Percentiles rank a stretch among this genome's conserved stretches.
Evolutionary conservation across 1,140 invertebrate species (phyloP).

Genomic region (Eubasilissa regina): DNA sequence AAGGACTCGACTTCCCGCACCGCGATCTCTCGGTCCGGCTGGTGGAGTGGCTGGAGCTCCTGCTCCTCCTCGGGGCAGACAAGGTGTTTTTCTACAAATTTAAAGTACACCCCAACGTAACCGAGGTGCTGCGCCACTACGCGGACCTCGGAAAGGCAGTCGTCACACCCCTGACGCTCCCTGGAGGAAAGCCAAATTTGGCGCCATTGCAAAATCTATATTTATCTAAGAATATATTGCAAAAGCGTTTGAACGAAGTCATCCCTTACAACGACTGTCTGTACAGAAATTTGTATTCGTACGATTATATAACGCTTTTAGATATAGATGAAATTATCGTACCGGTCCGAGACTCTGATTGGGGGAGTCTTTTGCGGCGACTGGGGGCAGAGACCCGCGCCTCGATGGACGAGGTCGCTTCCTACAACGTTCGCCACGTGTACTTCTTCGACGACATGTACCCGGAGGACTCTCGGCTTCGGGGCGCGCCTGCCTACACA

Average conservation of each 20-base stretch:
- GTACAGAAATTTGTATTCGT: slow-evolving; percentile 92
- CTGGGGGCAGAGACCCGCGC: slow-evolving; percentile 81
- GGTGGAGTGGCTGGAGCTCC: slow-evolving; percentile 94
- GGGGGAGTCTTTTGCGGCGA: slow-evolving; percentile 85
- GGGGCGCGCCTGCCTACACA: slow-evolving; percentile 73
- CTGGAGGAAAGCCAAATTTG: slow-evolving; percentile 92
- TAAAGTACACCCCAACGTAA: slow-evolving; percentile 91
- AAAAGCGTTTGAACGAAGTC: slow-evolving; percentile 94
- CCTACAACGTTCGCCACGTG: slow-evolving; percentile 93
- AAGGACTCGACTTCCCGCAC: slow-evolving; percentile 91
- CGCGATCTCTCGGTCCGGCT: slow-evolving; percentile 91
- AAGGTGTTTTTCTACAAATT: slow-evolving; percentile 95
- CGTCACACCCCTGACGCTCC: slow-evolving; percentile 90
- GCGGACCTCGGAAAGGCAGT: slow-evolving; percentile 82
- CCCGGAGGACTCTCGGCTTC: slow-evolving; percentile 85
- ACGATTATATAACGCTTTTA: slow-evolving; percentile 90
- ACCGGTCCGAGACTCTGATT: slow-evolving; percentile 85
- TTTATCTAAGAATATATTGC: slow-evolving; percentile 88
- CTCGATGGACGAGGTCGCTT: slow-evolving; percentile 79
- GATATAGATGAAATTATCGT: slow-evolving; percentile 97
- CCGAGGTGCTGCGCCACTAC: slow-evolving; percentile 89
- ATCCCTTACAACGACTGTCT: slow-evolving; percentile 98
- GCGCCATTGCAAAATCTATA: slow-evolving; percentile 91
- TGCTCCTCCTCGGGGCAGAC: slow-evolving; percentile 90
- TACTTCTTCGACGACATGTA: slow-evolving; percentile 94